phyloP scores from a whole-genome alignment of 2,888 invertebrate genomes.

The Diachrysia chrysitis region DNA sequence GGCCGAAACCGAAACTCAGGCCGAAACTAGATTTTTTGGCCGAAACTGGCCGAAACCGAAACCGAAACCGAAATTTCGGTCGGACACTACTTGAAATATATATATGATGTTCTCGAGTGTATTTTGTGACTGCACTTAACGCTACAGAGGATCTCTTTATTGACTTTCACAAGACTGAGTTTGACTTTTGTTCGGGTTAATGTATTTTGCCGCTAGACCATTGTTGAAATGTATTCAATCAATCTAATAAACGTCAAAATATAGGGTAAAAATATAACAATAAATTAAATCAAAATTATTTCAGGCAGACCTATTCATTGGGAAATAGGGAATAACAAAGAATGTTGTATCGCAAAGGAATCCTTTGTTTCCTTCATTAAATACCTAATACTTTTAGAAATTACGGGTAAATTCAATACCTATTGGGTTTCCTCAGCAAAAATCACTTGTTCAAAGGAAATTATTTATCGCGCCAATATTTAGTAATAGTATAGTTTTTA shows the following conservation, averaged over 20 bases:
- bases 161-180: neutral
- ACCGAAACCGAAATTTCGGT: no score
- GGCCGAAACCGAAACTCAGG: no score
- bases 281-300: neutral
- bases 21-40: no score
- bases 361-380: conserved; percentile 2
- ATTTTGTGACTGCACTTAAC: neutral
- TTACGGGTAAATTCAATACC: conserved; percentile 4
- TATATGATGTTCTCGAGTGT: no score
- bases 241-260: conserved; percentile 5
- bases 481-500: no score
- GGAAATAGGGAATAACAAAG: conserved; percentile 1
- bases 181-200: neutral
- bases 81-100: no score
- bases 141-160: neutral
- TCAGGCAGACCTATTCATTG: conserved; percentile 4
- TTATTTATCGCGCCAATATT: neutral
- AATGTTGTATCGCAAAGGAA: conserved; percentile 4
- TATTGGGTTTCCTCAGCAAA: neutral
- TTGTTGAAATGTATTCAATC: conserved; percentile 2
- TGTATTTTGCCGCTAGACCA: neutral
- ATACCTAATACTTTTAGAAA: conserved; percentile 3
- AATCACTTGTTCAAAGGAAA: neutral
- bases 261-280: neutral
- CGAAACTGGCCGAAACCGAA: no score